Percentiles rank a stretch among this genome's conserved stretches.
These are phyloP conservation scores for Vesta saturnalis DNA, from an alignment of 2,888 invertebrate species.

Conservation along the genomic window DNA sequence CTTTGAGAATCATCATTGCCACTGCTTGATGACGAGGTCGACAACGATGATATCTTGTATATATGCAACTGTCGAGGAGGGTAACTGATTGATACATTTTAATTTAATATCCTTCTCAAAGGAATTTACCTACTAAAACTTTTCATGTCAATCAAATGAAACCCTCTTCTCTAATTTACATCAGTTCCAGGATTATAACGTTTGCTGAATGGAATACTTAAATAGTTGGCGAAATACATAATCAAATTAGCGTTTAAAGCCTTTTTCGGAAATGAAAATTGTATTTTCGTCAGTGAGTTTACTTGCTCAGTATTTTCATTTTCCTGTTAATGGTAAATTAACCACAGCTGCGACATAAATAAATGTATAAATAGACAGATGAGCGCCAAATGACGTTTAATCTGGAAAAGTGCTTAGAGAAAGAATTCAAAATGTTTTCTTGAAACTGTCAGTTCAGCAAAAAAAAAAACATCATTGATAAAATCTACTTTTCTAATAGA, in stretches of 20 bases:
- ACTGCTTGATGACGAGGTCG: constrained; percentile 15
- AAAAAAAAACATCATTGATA: neutral
- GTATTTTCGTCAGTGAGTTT: too few relatives aligned
- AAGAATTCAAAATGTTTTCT: too few relatives aligned
- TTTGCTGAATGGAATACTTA: constrained; percentile 8
- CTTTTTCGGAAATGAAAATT: too few relatives aligned
- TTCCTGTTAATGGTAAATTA: constrained; percentile 5
- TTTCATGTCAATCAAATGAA: constrained; percentile 17
- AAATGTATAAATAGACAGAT: neutral
- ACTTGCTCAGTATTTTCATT: too few relatives aligned
- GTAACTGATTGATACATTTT: constrained; percentile 34
- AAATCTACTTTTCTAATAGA: constrained; percentile 2
- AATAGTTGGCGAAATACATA: constrained; percentile 4
- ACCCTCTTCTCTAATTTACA: constrained; percentile 18
- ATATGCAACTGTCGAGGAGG: constrained; percentile 25
- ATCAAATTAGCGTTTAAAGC: neutral
- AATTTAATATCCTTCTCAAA: constrained; percentile 28
- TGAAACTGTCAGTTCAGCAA: neutral
- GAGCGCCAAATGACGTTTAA: neutral
- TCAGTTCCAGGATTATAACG: constrained; percentile 3
- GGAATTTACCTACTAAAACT: constrained; percentile 19
- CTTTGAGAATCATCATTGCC: constrained; percentile 26
- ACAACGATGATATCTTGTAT: constrained; percentile 20
- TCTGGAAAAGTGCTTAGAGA: constrained; percentile 1
- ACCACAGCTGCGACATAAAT: neutral